Evolutionary conservation across 2,888 invertebrate genomes (phyloP).

Genomic region (Ceramica pisi): DNA sequence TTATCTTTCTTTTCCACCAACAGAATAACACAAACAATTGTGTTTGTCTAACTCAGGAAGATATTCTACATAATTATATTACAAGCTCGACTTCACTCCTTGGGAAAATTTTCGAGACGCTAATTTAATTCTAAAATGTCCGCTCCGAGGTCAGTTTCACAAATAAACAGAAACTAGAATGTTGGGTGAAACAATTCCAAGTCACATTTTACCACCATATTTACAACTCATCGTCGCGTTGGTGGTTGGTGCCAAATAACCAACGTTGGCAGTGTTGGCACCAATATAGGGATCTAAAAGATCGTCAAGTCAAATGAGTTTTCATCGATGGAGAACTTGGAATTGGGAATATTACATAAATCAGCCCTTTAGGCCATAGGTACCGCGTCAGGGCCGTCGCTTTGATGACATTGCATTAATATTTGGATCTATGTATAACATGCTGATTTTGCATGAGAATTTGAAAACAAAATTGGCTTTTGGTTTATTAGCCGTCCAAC

Average conservation of each 20-base stretch:
- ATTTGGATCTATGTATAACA: neutral
- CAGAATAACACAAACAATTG: slow-evolving; percentile 55
- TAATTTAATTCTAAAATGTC: slow-evolving; percentile 57
- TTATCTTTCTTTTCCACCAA: slow-evolving; percentile 13
- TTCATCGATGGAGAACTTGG: slow-evolving; percentile 16
- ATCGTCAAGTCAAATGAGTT: slow-evolving; percentile 21
- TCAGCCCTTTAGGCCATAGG: neutral
- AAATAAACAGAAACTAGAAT: slow-evolving; percentile 61
- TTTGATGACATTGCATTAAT: neutral
- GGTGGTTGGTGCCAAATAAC: slow-evolving; percentile 11
- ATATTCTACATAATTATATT: slow-evolving; percentile 61
- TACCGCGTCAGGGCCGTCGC: too few species aligned
- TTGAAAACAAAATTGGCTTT: neutral
- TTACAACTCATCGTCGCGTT: slow-evolving; percentile 40
- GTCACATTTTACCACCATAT: slow-evolving; percentile 58
- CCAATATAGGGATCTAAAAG: slow-evolving; percentile 17
- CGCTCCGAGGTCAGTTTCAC: slow-evolving; percentile 55
- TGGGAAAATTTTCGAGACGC: slow-evolving; percentile 58
- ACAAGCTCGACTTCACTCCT: slow-evolving; percentile 56
- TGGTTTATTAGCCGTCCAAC: neutral
- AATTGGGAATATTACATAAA: slow-evolving; percentile 1
- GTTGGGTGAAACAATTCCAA: slow-evolving; percentile 63
- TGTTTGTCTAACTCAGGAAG: slow-evolving; percentile 36
- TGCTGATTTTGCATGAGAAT: too few species aligned
- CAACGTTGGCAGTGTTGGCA: slow-evolving; percentile 42